Percentiles rank a stretch among this genome's conserved stretches.
These are phyloP conservation scores for Hippocampus mohnikei DNA, from an alignment of 2,113 vertebrate genomes.

Conservation along the genomic window DNA sequence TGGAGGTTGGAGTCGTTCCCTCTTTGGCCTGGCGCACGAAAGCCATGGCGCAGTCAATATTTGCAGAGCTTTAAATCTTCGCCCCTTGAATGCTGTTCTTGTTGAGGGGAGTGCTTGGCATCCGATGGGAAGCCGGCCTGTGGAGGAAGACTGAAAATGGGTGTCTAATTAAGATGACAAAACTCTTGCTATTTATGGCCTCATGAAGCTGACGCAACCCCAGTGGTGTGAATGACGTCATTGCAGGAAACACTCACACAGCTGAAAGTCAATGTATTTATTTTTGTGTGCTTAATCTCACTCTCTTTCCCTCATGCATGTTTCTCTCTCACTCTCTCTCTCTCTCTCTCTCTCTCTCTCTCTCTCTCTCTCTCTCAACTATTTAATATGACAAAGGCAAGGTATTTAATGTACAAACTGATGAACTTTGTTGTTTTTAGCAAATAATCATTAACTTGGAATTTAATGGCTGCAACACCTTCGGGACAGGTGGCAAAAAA, in stretches of 20 bases:
- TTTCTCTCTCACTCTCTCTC: too few relatives aligned
- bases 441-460: too few relatives aligned
- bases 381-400: too few relatives aligned
- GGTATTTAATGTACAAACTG: too few relatives aligned
- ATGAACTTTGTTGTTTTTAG: too few relatives aligned
- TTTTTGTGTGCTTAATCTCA: not conserved
- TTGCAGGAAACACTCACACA: slow-evolving; percentile 12
- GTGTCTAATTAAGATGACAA: slow-evolving; percentile 58
- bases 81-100: slow-evolving; percentile 59
- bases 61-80: slow-evolving; percentile 60
- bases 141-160: slow-evolving; percentile 44
- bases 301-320: too few relatives aligned
- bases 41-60: slow-evolving; percentile 37
- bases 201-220: slow-evolving; percentile 4
- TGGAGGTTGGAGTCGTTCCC: slow-evolving; percentile 36
- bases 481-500: too few relatives aligned
- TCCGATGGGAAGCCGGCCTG: slow-evolving; percentile 50
- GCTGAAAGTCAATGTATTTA: not conserved
- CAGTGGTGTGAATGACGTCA: slow-evolving; percentile 14
- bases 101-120: slow-evolving; percentile 57
- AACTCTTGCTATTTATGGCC: slow-evolving; percentile 52
- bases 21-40: slow-evolving; percentile 28
- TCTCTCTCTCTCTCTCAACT: too few relatives aligned
- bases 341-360: too few relatives aligned
- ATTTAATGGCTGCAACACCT: too few relatives aligned